phyloP scores from a whole-genome alignment of 2,113 vertebrate species.

The Pseudolaguvia tuberculata region DNA sequence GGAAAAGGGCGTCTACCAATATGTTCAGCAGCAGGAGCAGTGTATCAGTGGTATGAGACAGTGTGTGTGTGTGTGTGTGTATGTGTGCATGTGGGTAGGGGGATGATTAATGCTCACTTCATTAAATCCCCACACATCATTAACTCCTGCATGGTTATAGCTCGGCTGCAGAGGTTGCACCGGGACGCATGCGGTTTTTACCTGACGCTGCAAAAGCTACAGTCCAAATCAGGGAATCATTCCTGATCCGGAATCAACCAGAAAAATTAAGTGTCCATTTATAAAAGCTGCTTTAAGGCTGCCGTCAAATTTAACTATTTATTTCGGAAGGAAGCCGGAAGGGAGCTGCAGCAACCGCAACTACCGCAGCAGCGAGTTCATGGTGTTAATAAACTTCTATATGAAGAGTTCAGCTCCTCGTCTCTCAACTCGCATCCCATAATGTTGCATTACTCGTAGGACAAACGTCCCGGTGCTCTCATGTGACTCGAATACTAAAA shows the following conservation, averaged over 20 bases:
- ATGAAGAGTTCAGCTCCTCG: background rate
- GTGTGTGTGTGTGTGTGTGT: no score
- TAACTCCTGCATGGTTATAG: background rate
- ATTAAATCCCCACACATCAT: constrained; percentile 22
- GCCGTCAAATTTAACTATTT: no score
- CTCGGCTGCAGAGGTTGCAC: background rate
- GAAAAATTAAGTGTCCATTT: background rate
- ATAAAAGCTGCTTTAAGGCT: background rate
- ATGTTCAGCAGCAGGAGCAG: background rate
- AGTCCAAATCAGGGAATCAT: no score
- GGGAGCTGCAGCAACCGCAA: no score
- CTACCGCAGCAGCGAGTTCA: background rate
- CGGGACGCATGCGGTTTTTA: no score
- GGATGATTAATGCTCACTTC: constrained; percentile 11
- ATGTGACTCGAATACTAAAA: no score
- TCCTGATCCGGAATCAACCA: background rate
- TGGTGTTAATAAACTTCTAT: background rate
- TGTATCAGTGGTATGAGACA: background rate
- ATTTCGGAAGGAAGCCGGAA: background rate
- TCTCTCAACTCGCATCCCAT: background rate
- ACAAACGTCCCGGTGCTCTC: background rate
- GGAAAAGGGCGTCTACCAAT: no score
- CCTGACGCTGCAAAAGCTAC: background rate
- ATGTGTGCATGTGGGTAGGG: no score
- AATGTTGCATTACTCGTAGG: background rate